Evolutionary conservation across 1,140 invertebrate species (phyloP), one percentile per base, ranked within the genome.

Genomic region (Liolophura sinensis): DNA sequence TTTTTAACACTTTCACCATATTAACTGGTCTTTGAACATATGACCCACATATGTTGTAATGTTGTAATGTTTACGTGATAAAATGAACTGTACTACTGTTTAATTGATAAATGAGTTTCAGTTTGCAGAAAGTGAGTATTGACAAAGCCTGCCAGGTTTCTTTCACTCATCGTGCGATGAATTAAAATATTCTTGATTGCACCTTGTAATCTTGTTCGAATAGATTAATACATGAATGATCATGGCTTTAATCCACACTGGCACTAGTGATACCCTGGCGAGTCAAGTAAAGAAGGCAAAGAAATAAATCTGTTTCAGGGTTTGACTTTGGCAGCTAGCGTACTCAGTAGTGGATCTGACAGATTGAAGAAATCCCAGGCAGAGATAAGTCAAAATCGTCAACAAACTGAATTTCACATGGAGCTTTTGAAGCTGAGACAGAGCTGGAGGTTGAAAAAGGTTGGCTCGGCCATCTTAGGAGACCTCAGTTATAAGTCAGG

Each of bases 401-500:
- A 80, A 47, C 72, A 84, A 20, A 64, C 71, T 24, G 95, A 98
- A 80, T 98, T 98, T 81, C 95, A 98, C 78, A 92, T 95, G 69
- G 96, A 99, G 81, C 83, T 98, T 55, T 78, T 97, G 1, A 87
- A 93, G 67, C 86, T 99, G 49, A 84, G 96, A 57, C 95, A 97
- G 78, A 96, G 95, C 76, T 99, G 95, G 95, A 87, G 95, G 63
- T 82, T 99, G 1, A 96, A 97, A 82, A 98, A 98, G 87, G 92
- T 96, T 0, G 94, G 93, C 0, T 97, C 95, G 78, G 91, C 92
- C 0, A 98, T 99, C 70, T 91, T 99, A 57, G 96, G 96, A 0
- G 96, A 99, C 86, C 88, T 99, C 1, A 98, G 94, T 84, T 98
- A 96, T 82, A 88, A 93, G 71, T 96, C 95, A 71, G 88, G 89